Base-by-base conservation (phyloP, 2,888 invertebrate genomes). In the Patella ulyssiponensis region DNA sequence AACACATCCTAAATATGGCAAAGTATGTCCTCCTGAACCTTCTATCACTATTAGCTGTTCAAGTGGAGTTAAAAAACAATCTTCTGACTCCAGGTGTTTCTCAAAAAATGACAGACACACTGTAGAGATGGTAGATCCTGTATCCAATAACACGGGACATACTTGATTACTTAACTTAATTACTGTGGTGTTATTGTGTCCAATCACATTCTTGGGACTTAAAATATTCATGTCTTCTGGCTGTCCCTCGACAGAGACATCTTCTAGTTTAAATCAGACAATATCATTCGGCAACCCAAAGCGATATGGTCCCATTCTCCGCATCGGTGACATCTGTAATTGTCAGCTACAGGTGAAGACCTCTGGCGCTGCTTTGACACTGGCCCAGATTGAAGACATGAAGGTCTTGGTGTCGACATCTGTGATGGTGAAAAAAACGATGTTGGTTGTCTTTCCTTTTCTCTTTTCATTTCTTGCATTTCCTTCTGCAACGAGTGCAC, bases 71-170 rank as follows among this genome's bases (percentile, higher is more conserved):
- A 64, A 20, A 20, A n/a, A 20, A 64, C 64, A 64, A 64, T 64
- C 64, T 1, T 17, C n/a, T 20, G 20, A 20, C 23, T 64, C 17
- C 64, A 64, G n/a, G 3, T 64, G 23, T 17, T 64, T 20, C 20
- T 64, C 64, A 64, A 20, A 64, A 20, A 20, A 73, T 23, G 56
- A 52, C 14, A 14, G 3, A 73, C 53, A 53, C 44, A 58, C n/a
- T 56, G 27, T n/a, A 20, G 64, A 64, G n/a, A 64, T 64, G 9
- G 64, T 64, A 2, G 64, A 56, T 9, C 69, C 73, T 17, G 53
- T 77, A 9, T 73, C 73, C 7, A 73, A 12, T 51, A 77, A 73
- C 17, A 4, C 69, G 58, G 15, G 69, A 15, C 52, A 33, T 27
- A 52, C 52, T 17, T 27, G 7, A 58, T 54, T 53, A 69, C 33